Percentiles rank a stretch among this genome's conserved stretches.
phyloP scores from a whole-genome alignment of 2,888 invertebrate species.

The Punctoribates punctum region DNA sequence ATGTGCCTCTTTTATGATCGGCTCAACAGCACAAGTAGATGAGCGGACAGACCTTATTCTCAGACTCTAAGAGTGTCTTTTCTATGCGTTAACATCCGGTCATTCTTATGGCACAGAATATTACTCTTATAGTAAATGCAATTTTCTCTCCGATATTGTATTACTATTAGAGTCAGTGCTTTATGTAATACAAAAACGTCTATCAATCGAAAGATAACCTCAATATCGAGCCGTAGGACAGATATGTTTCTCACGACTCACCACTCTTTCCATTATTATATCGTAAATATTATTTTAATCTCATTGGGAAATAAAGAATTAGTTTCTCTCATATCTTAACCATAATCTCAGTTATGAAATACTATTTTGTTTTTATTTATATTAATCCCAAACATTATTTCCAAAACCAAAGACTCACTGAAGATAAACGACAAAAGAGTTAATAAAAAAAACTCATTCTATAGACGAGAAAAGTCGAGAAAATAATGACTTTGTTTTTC shows the following conservation, averaged over 20 bases:
- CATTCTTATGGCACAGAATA: slow-evolving; percentile 16
- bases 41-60: not conserved
- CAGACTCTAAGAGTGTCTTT: not conserved
- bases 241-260: slow-evolving; percentile 21
- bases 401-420: not conserved
- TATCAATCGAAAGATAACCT: slow-evolving; percentile 6
- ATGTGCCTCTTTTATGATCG: slow-evolving; percentile 37
- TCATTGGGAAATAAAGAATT: slow-evolving; percentile 10
- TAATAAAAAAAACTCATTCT: no score
- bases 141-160: slow-evolving; percentile 32
- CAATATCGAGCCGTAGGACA: not conserved
- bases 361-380: not conserved
- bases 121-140: slow-evolving; percentile 23
- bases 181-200: not conserved
- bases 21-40: not conserved
- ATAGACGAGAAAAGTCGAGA: no score
- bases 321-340: slow-evolving; percentile 8
- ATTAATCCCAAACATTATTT: not conserved
- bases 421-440: no score
- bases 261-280: slow-evolving; percentile 18
- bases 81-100: slow-evolving; percentile 34
- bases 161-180: slow-evolving; percentile 22
- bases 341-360: slow-evolving; percentile 17
- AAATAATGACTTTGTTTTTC: no score
- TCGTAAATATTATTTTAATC: slow-evolving; percentile 33